Conservation (phyloP, 1,140 invertebrate genomes). For the Drosophila subobscura region DNA sequence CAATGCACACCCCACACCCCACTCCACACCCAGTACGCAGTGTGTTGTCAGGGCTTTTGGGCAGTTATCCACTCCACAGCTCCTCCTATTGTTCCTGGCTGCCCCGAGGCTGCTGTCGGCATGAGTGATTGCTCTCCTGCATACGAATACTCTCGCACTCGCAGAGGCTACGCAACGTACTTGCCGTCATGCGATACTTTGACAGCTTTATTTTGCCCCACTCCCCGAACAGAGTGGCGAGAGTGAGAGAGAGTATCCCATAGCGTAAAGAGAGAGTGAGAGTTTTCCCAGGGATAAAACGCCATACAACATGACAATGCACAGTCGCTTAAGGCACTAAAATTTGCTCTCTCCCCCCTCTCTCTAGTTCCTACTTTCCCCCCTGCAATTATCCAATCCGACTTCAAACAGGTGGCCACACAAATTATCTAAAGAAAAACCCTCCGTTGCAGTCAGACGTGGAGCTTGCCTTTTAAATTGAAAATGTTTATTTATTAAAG, state of each 20-base stretch:
- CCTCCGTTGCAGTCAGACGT: slow-evolving; percentile 24
- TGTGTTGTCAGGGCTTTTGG: slow-evolving; percentile 23
- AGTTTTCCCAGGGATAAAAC: slow-evolving; percentile 14
- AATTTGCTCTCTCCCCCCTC: slow-evolving; percentile 48
- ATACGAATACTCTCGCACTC: slow-evolving; percentile 31
- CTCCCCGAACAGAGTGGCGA: neutral
- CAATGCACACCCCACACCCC: slow-evolving; percentile 14
- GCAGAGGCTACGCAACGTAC: slow-evolving; percentile 21
- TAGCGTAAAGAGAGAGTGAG: neutral
- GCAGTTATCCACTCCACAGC: neutral
- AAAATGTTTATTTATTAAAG: slow-evolving; percentile 75
- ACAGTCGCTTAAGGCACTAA: slow-evolving; percentile 34
- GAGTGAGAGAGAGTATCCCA: neutral
- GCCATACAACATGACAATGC: slow-evolving; percentile 43
- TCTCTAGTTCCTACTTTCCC: slow-evolving; percentile 21
- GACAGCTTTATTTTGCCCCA: slow-evolving; percentile 55
- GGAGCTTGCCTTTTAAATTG: slow-evolving; percentile 41
- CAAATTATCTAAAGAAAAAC: slow-evolving; percentile 53
- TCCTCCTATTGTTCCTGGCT: slow-evolving; percentile 14
- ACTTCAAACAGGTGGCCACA: slow-evolving; percentile 62
- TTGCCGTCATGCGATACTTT: slow-evolving; percentile 68
- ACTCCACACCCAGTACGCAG: neutral
- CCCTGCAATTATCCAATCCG: slow-evolving; percentile 16
- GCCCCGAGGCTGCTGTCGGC: slow-evolving; percentile 43
- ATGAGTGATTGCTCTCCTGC: slow-evolving; percentile 68